These are phyloP conservation scores for Microtus pennsylvanicus DNA, from an alignment of 2,113 vertebrate species.

Conservation along the genomic window DNA sequence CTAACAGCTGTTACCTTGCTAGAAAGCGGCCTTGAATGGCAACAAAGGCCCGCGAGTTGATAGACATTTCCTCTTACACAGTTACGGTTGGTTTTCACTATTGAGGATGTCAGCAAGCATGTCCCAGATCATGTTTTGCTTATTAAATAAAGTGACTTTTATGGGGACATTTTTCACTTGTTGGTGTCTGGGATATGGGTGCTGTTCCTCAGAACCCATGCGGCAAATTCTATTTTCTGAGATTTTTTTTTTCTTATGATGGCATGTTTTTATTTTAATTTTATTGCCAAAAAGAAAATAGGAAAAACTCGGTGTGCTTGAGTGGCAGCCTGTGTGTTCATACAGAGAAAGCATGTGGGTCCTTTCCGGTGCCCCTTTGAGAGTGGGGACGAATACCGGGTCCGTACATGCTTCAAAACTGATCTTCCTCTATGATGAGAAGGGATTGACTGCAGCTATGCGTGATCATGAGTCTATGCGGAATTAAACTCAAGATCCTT, in stretches of 20 bases:
- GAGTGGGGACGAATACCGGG: slow-evolving; percentile 13
- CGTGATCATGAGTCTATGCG: slow-evolving; percentile 42
- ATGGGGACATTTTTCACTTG: slow-evolving; percentile 59
- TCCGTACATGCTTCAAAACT: slow-evolving; percentile 32
- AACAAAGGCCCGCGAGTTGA: slow-evolving; percentile 69
- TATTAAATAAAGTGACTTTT: slow-evolving; percentile 82
- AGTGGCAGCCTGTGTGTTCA: not conserved
- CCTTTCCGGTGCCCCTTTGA: not conserved
- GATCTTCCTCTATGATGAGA: slow-evolving; percentile 7
- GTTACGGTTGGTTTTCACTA: slow-evolving; percentile 79
- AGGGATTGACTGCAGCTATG: not conserved
- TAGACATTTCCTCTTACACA: slow-evolving; percentile 78
- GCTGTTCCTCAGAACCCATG: slow-evolving; percentile 28
- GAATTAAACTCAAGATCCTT: slow-evolving; percentile 55
- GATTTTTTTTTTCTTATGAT: not conserved
- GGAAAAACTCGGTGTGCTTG: not conserved
- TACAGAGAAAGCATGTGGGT: not conserved
- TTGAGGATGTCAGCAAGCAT: slow-evolving; percentile 75
- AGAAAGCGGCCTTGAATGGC: slow-evolving; percentile 65
- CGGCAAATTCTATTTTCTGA: slow-evolving; percentile 47
- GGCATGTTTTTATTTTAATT: not conserved
- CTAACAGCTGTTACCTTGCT: slow-evolving; percentile 66
- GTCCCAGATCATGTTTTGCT: slow-evolving; percentile 77
- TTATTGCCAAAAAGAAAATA: not conserved
- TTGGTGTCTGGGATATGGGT: slow-evolving; percentile 6